A percentile compares a stretch with the other conserved stretches of the same genome.
Evolutionary conservation across 2,797 vertebrate species (phyloP).

Genomic region (Potorous gilbertii): DNA sequence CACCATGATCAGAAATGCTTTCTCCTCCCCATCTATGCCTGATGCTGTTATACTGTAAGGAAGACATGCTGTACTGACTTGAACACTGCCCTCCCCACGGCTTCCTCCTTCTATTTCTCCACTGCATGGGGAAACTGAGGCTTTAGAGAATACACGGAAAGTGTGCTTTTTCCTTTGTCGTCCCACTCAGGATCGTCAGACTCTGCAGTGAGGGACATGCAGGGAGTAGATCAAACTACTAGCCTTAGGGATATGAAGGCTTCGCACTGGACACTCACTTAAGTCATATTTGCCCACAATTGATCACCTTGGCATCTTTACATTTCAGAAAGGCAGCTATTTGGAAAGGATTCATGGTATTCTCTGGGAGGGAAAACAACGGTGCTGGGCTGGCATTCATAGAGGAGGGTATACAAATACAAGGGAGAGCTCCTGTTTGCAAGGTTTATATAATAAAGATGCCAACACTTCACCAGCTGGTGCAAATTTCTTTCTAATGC

Average conservation of each 20-base stretch:
- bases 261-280: background rate
- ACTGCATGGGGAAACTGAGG: background rate
- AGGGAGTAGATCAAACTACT: background rate
- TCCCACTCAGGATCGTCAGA: background rate
- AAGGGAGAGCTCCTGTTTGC: background rate
- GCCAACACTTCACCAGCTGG: background rate
- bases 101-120: background rate
- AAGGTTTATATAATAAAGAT: background rate
- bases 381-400: background rate
- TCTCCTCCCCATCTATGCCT: no score
- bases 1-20: no score
- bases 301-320: background rate
- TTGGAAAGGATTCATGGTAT: background rate
- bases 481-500: background rate
- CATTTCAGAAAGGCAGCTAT: background rate
- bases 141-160: background rate
- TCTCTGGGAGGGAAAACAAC: slow-evolving; percentile 13
- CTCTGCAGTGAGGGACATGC: background rate
- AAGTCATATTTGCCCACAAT: background rate
- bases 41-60: no score
- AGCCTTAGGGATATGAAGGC: no score
- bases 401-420: background rate
- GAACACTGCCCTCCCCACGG: background rate
- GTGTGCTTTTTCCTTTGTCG: background rate
- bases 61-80: background rate